Evolutionary conservation across 2,113 vertebrate genomes (phyloP).

Genomic region (Cranoglanis bouderius): DNA sequence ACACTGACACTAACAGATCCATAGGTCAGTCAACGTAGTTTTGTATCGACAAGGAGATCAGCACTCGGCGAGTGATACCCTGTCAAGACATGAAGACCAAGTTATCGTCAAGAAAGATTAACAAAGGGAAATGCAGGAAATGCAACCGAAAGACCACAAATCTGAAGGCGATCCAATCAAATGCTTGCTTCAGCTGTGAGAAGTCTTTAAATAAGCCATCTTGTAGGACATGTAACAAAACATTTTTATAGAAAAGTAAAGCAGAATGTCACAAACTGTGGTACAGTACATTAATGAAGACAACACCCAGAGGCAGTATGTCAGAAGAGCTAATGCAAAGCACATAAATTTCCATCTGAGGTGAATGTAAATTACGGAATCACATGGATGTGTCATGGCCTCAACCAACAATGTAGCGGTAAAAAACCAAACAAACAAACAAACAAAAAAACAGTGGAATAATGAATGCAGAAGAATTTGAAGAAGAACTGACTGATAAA

Average conservation of each 20-base stretch:
- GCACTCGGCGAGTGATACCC: not conserved
- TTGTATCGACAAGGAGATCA: not conserved
- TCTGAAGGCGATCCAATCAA: not conserved
- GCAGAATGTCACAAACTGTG: not conserved
- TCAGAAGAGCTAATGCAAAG: not conserved
- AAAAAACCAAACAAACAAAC: too few species aligned
- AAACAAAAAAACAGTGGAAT: not conserved
- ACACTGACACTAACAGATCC: too few species aligned
- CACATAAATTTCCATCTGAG: not conserved
- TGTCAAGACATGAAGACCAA: not conserved
- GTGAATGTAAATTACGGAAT: not conserved
- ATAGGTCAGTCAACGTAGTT: not conserved
- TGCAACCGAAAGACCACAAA: not conserved
- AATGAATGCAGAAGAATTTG: not conserved
- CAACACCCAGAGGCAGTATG: not conserved
- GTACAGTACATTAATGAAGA: not conserved
- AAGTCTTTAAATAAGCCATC: not conserved
- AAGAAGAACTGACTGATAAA: not conserved
- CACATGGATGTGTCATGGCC: not conserved
- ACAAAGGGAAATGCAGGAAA: not conserved
- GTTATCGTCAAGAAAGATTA: too few species aligned
- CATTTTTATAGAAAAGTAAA: not conserved
- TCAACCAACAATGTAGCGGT: not conserved
- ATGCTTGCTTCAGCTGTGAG: not conserved
- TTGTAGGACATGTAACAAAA: not conserved